Evolutionary conservation across 2,113 vertebrate species (phyloP), one percentile per base, ranked within the genome.

Genomic region (Chlorocebus sabaeus): DNA sequence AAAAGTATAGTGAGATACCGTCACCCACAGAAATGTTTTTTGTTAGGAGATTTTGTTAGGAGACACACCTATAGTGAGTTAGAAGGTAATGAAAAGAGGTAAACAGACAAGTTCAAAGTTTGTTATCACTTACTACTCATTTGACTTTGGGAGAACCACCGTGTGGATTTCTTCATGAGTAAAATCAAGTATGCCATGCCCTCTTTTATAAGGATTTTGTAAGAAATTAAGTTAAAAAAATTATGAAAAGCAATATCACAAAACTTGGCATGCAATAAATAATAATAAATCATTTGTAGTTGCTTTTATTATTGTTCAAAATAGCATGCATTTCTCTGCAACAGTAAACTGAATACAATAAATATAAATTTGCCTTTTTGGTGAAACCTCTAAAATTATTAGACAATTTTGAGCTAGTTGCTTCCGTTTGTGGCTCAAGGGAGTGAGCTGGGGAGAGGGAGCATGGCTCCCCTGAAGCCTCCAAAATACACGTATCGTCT

Each of bases 281-380:
- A 64, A 38, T 38, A 82, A 40, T 55, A 52, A 5, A 55, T 27
- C 22, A 22, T 43, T 9, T 22, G 50, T n/a, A 22, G 13, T 61
- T 89, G 67, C n/a, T 81, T 89, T 55, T 81, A 32, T 82, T 79
- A 64, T 84, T 76, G 27, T 92, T 79, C 17, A 32, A 82, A 79
- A 40, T 43, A 81, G 30, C 7, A 11, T 43, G 7, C 64, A 84
- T 30, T n/a, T 64, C 48, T 78, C 38, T 91, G 9, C 25, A 67
- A 40, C 4, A 40, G 27, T 68, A 79, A 84, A 55, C 18, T 64
- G 9, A 75, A 92, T 78, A 25, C 2, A 17, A 45, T 48, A 73
- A 84, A 95, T 38, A n/a, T 7, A 86, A 72, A 18, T 61, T 61
- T 80, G 7, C 17, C 59, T 68, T 55, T 45, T 40, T 43, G 7